Conservation (phyloP, 1,140 invertebrate genomes). For the Drosophila biarmipes region DNA sequence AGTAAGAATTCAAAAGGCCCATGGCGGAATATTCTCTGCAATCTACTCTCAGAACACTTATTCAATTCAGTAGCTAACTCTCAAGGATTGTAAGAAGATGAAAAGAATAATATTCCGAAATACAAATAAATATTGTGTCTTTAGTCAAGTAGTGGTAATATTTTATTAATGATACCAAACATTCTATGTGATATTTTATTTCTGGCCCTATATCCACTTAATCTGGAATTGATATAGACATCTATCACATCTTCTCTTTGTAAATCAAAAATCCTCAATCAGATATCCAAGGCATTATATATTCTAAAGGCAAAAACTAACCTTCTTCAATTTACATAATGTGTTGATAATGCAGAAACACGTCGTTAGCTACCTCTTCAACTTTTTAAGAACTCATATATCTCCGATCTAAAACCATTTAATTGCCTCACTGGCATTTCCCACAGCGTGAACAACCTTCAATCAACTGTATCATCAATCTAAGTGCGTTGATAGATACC, state of each 20-base stretch:
- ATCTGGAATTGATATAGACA: too few species aligned
- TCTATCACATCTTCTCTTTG: too few species aligned
- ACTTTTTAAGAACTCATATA: constrained; percentile 11
- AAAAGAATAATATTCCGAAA: neutral
- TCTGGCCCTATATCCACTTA: too few species aligned
- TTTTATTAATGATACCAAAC: neutral
- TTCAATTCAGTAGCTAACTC: neutral
- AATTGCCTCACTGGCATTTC: constrained; percentile 29
- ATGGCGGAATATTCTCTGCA: neutral
- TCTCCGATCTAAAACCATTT: constrained; percentile 12
- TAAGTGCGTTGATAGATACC: constrained; percentile 12
- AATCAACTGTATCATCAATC: constrained; percentile 22
- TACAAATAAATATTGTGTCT: neutral
- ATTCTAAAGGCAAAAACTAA: neutral
- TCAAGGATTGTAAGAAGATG: neutral
- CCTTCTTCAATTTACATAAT: too few species aligned
- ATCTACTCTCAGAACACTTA: constrained; percentile 1
- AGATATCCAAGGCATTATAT: neutral
- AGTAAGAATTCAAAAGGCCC: neutral
- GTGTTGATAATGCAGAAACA: too few species aligned
- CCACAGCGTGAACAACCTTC: constrained; percentile 27
- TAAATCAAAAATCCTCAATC: too few species aligned
- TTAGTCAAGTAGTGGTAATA: neutral
- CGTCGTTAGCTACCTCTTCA: too few species aligned
- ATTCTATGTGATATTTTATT: too few species aligned